A percentile compares a stretch with the other conserved stretches of the same genome.
Evolutionary conservation across 2,888 invertebrate species (phyloP).

Genomic region (Melangyna quadrimaculata): DNA sequence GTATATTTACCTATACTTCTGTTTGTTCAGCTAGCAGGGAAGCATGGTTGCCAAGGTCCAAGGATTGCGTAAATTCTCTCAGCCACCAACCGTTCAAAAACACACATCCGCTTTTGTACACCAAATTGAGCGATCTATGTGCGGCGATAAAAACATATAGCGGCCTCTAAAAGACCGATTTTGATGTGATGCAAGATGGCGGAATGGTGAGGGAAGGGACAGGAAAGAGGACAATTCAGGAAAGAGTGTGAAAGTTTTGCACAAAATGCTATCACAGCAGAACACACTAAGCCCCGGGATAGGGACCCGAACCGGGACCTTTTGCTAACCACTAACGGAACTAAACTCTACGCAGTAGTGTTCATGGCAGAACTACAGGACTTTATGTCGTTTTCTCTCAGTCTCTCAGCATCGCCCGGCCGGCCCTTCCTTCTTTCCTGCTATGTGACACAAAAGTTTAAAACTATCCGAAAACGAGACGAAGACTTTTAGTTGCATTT

Average conservation of each 20-base stretch:
- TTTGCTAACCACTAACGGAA: slow-evolving; percentile 61
- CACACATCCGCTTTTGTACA: slow-evolving; percentile 11
- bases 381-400: slow-evolving; percentile 1
- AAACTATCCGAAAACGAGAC: slow-evolving; percentile 70
- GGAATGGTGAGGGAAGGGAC: not conserved
- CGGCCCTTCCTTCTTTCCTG: no score
- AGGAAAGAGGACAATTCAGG: not conserved
- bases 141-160: slow-evolving; percentile 65
- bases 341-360: slow-evolving; percentile 40
- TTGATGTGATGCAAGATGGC: not conserved
- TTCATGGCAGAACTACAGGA: slow-evolving; percentile 42
- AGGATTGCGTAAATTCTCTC: slow-evolving; percentile 39
- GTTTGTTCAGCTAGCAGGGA: slow-evolving; percentile 7
- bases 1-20: not conserved
- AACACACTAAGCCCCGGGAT: slow-evolving; percentile 58
- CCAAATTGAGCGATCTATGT: slow-evolving; percentile 66
- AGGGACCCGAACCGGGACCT: slow-evolving; percentile 13
- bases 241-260: slow-evolving; percentile 60
- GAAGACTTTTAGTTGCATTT: slow-evolving; percentile 72
- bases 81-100: slow-evolving; percentile 15
- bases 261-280: slow-evolving; percentile 68
- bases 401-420: not conserved
- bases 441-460: slow-evolving; percentile 68
- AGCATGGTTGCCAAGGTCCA: slow-evolving; percentile 34
- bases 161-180: slow-evolving; percentile 51